Base-by-base conservation (phyloP, 1,140 invertebrate species). In the Antheraea mylitta region DNA sequence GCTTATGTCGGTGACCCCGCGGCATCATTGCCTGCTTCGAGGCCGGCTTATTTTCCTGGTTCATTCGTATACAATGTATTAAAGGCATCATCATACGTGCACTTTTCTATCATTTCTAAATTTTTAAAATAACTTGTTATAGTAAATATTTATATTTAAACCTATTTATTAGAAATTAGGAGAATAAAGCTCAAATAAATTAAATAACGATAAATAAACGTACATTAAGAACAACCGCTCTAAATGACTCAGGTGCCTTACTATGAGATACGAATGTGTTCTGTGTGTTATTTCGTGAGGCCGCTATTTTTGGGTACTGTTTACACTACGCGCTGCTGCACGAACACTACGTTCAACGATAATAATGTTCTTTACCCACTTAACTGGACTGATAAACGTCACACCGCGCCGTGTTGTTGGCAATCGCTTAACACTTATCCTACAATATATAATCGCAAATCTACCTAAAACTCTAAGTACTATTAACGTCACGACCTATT, bases 1-100 rank as follows among this genome's bases (percentile, higher is more conserved):
- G 76, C 62, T 74, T 75, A 85, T 86, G 87, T 90, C 87, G 86
- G 73, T 90, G 87, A 90, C 87, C 87, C 80, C 87, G 72, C 85
- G 85, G 80, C 80, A 81, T 78, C 81, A 81, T 83, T 76, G 80
- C 80, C 75, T 80, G 72, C 73, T 77, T 76, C 78, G 82, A 87
- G 83, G 78, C 77, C 79, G 74, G 74, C 76, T 77, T 72, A 82
- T 74, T 81, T 79, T 74, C 73, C 73, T 79, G 66, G 45, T 60
- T 70, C 75, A 74, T 64, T 81, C 16, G 45, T 77, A 75, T 73
- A 38, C 58, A 67, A 66, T 58, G 67, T 37, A 64, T 64, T 68
- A 58, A 58, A 18, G 38, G 37, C 62, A 53, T 60, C 18, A n/a
- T n/a, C 18, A 60, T 19, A 19, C 3, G 7, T 18, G 7, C 58